A percentile compares a stretch with the other conserved stretches of the same genome.
These are phyloP conservation scores for Shinisaurus crocodilurus DNA, from an alignment of 2,113 vertebrate genomes.

Conservation along the genomic window DNA sequence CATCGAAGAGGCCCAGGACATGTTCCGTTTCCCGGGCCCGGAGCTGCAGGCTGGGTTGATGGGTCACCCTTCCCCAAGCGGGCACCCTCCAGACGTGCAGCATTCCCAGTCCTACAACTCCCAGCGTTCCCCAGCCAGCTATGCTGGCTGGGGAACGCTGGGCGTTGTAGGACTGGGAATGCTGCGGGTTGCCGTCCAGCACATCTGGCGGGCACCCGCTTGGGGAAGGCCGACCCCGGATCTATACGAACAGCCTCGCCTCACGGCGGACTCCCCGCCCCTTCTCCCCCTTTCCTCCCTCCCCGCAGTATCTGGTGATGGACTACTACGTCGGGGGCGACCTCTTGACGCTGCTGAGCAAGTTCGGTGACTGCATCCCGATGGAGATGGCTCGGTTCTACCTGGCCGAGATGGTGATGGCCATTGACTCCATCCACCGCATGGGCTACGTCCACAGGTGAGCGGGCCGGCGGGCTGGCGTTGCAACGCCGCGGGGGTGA, in stretches of 20 bases:
- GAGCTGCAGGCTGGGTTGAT: too few relatives aligned
- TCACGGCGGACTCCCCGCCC: background rate
- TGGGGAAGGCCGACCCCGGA: background rate
- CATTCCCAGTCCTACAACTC: too few relatives aligned
- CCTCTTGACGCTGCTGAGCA: slow-evolving; percentile 88
- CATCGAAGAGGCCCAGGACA: too few relatives aligned
- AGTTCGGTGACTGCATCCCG: slow-evolving; percentile 86
- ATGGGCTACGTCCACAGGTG: slow-evolving; percentile 87
- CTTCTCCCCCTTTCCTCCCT: background rate
- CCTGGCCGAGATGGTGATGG: slow-evolving; percentile 88
- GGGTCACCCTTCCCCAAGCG: too few relatives aligned
- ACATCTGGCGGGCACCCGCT: background rate
- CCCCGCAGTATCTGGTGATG: slow-evolving; percentile 87
- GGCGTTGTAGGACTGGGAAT: too few relatives aligned
- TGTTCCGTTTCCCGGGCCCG: too few relatives aligned
- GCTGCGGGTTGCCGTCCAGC: background rate
- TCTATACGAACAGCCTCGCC: too few relatives aligned
- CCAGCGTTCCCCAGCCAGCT: too few relatives aligned
- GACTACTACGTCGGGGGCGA: slow-evolving; percentile 90
- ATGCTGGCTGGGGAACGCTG: too few relatives aligned
- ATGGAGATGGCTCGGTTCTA: slow-evolving; percentile 90
- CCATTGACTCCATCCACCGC: slow-evolving; percentile 85
- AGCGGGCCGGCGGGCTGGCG: background rate
- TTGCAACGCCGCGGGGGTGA: background rate
- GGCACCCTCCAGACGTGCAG: too few relatives aligned